These are phyloP conservation scores for Carpatolechia fugitivella DNA, from an alignment of 2,888 invertebrate species.

Conservation along the genomic window DNA sequence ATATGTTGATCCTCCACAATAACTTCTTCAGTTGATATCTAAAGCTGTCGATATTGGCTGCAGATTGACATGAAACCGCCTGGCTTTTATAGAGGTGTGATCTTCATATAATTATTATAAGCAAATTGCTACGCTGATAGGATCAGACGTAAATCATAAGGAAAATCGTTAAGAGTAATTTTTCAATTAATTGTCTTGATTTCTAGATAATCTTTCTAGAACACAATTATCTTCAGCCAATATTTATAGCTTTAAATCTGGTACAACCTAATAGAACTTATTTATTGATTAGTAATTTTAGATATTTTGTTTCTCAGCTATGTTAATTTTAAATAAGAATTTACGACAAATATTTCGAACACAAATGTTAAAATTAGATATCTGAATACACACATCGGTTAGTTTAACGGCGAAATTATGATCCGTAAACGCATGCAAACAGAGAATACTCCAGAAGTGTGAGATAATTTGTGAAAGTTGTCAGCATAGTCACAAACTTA, in stretches of 20 bases:
- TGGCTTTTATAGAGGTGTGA: background rate
- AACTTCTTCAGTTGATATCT: background rate
- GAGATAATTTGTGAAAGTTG: background rate
- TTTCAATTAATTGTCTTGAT: constrained; percentile 4
- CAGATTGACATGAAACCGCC: background rate
- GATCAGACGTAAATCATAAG: constrained; percentile 1
- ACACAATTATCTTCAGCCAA: background rate
- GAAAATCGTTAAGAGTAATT: constrained; percentile 7
- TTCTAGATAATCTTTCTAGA: background rate
- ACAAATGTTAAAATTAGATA: background rate
- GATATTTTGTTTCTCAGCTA: too few species aligned
- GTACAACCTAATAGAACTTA: background rate
- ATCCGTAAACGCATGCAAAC: background rate
- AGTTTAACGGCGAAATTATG: background rate
- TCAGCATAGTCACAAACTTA: background rate
- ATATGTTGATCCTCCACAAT: background rate
- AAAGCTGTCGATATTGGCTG: background rate
- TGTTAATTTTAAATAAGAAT: too few species aligned
- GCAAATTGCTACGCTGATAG: constrained; percentile 5
- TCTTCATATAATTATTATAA: background rate
- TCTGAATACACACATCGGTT: too few species aligned
- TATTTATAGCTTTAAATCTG: background rate
- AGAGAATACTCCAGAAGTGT: background rate
- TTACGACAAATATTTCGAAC: background rate
- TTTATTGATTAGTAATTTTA: background rate